Percentiles rank a stretch among this genome's conserved stretches.
These are phyloP conservation scores for Denticeps clupeoides DNA, from an alignment of 2,797 vertebrate genomes.

Conservation along the genomic window DNA sequence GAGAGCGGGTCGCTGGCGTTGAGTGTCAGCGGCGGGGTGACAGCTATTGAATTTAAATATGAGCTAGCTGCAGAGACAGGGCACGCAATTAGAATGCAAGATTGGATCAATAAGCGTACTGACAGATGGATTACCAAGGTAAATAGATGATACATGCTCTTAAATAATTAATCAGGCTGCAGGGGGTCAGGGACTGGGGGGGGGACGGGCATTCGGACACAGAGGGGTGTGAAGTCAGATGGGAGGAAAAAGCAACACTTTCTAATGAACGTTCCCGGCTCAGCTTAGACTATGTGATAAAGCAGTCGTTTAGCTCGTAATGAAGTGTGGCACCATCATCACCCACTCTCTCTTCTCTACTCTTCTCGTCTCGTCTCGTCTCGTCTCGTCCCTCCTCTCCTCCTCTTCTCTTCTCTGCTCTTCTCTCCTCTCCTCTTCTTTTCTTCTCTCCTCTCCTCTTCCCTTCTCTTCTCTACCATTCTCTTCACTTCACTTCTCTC, in stretches of 20 bases:
- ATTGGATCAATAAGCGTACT: constrained; percentile 70
- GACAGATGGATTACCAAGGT: constrained; percentile 79
- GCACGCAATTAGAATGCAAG: constrained; percentile 72
- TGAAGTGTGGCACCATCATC: no score
- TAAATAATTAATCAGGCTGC: constrained; percentile 76
- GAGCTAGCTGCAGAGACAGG: constrained; percentile 30
- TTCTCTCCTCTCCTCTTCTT: no score
- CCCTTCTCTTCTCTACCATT: no score
- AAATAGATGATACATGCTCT: constrained; percentile 75
- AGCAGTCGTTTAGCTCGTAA: no score
- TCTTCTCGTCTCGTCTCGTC: no score
- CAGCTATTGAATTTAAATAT: constrained; percentile 54
- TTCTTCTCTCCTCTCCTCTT: no score
- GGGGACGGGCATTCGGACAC: constrained; percentile 17
- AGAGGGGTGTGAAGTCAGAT: constrained; percentile 25
- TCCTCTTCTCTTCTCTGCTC: no score
- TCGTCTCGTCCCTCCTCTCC: no score
- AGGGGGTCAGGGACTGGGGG: background rate
- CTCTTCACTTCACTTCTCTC: no score
- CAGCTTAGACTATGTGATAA: no score
- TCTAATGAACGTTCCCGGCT: constrained; percentile 19
- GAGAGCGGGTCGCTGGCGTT: constrained; percentile 3
- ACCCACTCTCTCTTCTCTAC: no score
- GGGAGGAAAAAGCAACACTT: constrained; percentile 36
- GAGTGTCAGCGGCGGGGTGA: constrained; percentile 42